Base-by-base conservation (phyloP, 2,888 invertebrate species). In the Teinopalpus imperialis region DNA sequence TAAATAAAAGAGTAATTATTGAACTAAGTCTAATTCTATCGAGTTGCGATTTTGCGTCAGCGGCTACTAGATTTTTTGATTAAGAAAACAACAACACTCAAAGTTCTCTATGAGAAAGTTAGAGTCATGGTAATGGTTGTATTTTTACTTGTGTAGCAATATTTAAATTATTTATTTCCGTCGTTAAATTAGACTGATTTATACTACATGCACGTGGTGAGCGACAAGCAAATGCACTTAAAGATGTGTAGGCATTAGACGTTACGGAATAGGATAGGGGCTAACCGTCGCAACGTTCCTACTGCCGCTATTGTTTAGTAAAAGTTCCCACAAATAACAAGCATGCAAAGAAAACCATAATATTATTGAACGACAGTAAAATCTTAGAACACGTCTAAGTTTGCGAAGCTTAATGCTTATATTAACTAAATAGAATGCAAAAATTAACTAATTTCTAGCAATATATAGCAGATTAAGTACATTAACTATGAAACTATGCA, bases 241-340 rank as follows among this genome's bases (percentile, higher is more conserved):
- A 65, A 52, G 53, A 59, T 56, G 54, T 58, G 53, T 48, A 54
- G 53, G 68, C 69, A 59, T 68, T 59, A 64, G 69, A 61, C 71
- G 72, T 70, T 66, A 69, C 63, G 59, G 40, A 51, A 52, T 30
- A 76, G 85, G 85, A 86, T 86, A 81, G 86, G 86, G 86, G 86
- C 73, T 74, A 86, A 86, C 86, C 78, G 86, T 59, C 56, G 49
- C 40, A 46, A 36, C 43, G 43, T 30, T 30, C 23, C 23, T 43
- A 35, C 5, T 35, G 21, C 9, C 14, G 5, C 35, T 43, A 29
- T 43, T 43, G 43, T 43, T 43, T 21, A 23, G 30, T 34, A 30
- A 43, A 36, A 9, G 14, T 43, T 43, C 43, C 30, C 43, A 43
- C 43, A 10, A 30, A 3, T 13, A 12, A 24, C 32, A 9, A 7